Percentiles rank a stretch among this genome's conserved stretches.
Evolutionary conservation across 2,113 vertebrate genomes (phyloP).

Genomic region (Himantopus leucocephalus): DNA sequence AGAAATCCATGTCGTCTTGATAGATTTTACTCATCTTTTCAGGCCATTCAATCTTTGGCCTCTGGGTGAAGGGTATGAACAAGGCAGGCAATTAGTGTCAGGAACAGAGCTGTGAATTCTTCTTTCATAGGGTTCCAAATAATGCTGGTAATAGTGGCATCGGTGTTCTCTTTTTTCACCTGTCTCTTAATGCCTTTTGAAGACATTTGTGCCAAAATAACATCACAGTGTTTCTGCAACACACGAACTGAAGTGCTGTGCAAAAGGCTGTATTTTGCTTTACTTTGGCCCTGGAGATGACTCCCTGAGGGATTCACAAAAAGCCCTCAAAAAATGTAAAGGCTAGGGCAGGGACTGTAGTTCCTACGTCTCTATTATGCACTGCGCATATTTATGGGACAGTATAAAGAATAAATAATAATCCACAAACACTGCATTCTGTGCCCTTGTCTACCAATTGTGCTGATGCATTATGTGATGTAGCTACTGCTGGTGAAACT

Average conservation of each 20-base stretch:
- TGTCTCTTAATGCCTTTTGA: slow-evolving; percentile 18
- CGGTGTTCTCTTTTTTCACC: neutral
- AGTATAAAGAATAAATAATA: slow-evolving; percentile 41
- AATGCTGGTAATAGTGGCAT: neutral
- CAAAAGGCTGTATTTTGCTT: neutral
- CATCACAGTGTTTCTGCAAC: neutral
- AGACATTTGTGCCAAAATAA: slow-evolving; percentile 21
- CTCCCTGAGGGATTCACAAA: neutral
- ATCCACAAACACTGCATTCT: slow-evolving; percentile 4
- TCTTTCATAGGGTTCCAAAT: slow-evolving; percentile 23
- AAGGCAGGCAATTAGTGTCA: slow-evolving; percentile 51
- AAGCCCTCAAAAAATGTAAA: neutral
- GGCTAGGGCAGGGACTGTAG: neutral
- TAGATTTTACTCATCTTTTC: slow-evolving; percentile 54
- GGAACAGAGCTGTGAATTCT: slow-evolving; percentile 21
- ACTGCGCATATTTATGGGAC: slow-evolving; percentile 20
- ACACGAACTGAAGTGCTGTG: neutral
- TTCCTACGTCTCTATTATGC: neutral
- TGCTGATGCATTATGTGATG: neutral
- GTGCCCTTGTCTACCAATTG: neutral
- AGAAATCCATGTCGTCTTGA: slow-evolving; percentile 25
- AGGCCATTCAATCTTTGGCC: slow-evolving; percentile 45
- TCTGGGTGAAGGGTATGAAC: slow-evolving; percentile 44
- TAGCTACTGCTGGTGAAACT: neutral
- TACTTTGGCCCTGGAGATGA: slow-evolving; percentile 8